phyloP scores from a whole-genome alignment of 1,140 invertebrate species.

The Ceratosolen solmsi region DNA sequence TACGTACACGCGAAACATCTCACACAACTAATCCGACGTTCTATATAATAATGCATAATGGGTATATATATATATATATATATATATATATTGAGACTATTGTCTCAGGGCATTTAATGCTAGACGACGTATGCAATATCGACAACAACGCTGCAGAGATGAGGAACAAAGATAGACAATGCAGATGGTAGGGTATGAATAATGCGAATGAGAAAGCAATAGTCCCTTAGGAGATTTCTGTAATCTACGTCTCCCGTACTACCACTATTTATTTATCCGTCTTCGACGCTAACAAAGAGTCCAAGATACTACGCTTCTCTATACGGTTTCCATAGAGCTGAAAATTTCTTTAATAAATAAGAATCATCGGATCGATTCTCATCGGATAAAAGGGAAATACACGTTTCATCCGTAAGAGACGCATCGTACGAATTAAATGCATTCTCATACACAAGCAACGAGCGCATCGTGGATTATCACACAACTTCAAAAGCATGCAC shows the following conservation, averaged over 20 bases:
- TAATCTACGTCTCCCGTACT: background rate
- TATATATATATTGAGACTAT: background rate
- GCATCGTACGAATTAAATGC: no score
- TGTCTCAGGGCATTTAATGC: background rate
- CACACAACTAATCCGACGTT: background rate
- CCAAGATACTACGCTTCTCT: background rate
- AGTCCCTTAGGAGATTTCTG: background rate
- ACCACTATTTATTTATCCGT: background rate
- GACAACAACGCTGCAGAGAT: background rate
- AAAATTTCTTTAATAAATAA: slow-evolving; percentile 13
- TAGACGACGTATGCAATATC: background rate
- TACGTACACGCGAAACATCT: background rate
- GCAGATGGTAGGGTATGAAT: slow-evolving; percentile 9
- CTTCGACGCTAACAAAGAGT: background rate
- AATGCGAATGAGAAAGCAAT: slow-evolving; percentile 9
- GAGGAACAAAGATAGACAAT: slow-evolving; percentile 8
- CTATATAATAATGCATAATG: background rate
- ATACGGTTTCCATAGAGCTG: background rate
- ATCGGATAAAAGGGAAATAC: no score
- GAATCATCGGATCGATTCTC: background rate
- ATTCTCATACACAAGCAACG: no score
- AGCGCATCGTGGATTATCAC: background rate
- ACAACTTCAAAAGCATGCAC: no score
- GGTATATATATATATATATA: no score
- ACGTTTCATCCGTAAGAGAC: no score